Conservation (phyloP, 1,140 invertebrate genomes). For the Glossosoma conforme region DNA sequence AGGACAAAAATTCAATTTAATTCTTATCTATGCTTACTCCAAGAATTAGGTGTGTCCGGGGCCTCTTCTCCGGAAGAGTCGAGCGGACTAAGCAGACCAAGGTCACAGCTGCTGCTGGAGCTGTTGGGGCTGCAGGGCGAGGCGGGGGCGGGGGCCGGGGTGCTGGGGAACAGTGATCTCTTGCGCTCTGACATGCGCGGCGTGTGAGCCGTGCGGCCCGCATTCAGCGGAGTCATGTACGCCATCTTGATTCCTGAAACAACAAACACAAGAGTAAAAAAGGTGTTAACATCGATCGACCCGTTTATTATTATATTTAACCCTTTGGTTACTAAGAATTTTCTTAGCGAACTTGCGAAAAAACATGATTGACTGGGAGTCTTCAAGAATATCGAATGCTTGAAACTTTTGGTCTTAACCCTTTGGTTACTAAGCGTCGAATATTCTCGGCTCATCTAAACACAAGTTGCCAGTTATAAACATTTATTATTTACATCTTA, state of each 20-base stretch:
- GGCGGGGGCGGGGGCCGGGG: conserved; percentile 35
- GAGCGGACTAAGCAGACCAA: conserved; percentile 44
- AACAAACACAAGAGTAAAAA: too few species aligned
- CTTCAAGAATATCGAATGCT: too few species aligned
- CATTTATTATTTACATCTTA: too few species aligned
- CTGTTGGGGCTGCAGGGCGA: conserved; percentile 44
- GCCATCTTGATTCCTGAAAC: conserved; percentile 34
- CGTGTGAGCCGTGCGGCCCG: conserved; percentile 38
- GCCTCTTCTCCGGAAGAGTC: conserved; percentile 40
- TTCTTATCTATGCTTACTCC: conserved; percentile 37
- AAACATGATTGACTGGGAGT: too few species aligned
- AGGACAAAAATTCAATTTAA: neutral
- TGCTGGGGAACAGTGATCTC: conserved; percentile 41
- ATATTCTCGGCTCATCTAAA: too few species aligned
- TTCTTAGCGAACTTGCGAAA: too few species aligned
- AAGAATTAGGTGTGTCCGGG: conserved; percentile 38
- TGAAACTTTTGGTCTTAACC: too few species aligned
- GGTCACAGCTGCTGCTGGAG: conserved; percentile 42
- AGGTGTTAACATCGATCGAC: too few species aligned
- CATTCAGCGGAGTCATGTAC: conserved; percentile 41
- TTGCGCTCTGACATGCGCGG: conserved; percentile 48
- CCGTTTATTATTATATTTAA: too few species aligned
- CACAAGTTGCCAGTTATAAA: too few species aligned
- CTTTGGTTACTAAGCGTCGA: too few species aligned
- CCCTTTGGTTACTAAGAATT: too few species aligned